Percentiles rank a stretch among this genome's conserved stretches.
phyloP scores from a whole-genome alignment of 2,113 vertebrate genomes.

The Penelope pileata region DNA sequence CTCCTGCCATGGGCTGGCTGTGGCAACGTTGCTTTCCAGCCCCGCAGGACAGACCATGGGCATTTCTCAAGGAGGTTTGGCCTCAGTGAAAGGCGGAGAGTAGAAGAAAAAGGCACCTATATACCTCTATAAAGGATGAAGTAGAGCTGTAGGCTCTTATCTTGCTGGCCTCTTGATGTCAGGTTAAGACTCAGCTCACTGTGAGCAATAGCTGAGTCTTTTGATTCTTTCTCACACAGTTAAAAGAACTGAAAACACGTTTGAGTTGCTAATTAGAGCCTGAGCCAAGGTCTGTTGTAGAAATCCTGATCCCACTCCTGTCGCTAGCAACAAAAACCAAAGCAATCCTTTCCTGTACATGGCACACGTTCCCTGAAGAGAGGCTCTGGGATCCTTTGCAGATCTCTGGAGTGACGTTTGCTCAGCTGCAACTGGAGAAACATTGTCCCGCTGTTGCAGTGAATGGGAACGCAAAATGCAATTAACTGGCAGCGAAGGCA shows the following conservation, averaged over 20 bases:
- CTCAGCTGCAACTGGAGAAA: background rate
- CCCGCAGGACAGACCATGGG: background rate
- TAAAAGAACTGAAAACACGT: conserved; percentile 42
- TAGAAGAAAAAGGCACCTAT: background rate
- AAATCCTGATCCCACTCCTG: conserved; percentile 30
- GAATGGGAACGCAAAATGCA: background rate
- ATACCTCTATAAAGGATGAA: background rate
- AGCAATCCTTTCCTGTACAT: background rate
- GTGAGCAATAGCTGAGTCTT: background rate
- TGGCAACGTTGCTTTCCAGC: background rate
- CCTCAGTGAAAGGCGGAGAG: background rate
- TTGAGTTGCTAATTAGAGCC: conserved; percentile 54
- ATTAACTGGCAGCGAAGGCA: background rate
- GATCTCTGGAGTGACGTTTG: conserved; percentile 1
- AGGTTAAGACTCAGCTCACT: background rate
- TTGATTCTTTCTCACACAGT: background rate
- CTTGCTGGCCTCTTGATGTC: background rate
- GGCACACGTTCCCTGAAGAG: background rate
- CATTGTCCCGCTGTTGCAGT: background rate
- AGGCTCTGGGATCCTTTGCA: background rate
- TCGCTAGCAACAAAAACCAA: conserved; percentile 8
- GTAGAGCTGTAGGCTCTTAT: background rate
- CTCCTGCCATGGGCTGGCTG: background rate
- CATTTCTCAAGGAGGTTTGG: background rate
- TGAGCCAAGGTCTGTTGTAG: background rate